phyloP scores from a whole-genome alignment of 2,888 invertebrate species.

The Pegoplata infirma region DNA sequence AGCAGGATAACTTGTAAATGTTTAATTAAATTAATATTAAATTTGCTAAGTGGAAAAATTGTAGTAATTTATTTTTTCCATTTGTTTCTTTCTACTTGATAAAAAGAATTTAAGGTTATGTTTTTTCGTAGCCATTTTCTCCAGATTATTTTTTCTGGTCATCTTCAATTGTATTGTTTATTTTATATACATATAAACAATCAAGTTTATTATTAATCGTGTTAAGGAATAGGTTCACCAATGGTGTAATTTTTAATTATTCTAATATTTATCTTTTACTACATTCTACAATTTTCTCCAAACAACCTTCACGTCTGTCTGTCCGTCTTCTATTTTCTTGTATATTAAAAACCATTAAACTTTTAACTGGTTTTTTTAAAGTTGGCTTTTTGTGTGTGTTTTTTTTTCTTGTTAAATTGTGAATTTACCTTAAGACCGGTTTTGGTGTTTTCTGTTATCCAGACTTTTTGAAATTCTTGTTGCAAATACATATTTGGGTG shows the following conservation, averaged over 20 bases:
- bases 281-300: not conserved
- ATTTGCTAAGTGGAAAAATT: too few species aligned
- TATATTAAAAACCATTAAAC: constrained; percentile 14
- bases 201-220: too few species aligned
- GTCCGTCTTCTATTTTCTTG: constrained; percentile 2
- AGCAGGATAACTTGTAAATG: too few species aligned
- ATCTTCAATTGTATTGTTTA: too few species aligned
- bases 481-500: constrained; percentile 1
- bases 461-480: constrained; percentile 11
- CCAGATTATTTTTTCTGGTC: constrained; percentile 12
- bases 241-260: not conserved
- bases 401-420: not conserved
- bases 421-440: constrained; percentile 9
- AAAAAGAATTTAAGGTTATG: constrained; percentile 48
- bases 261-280: not conserved
- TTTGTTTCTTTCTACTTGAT: too few species aligned
- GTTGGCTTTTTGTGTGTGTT: not conserved
- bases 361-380: constrained; percentile 12
- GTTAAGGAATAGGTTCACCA: too few species aligned
- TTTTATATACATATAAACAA: too few species aligned
- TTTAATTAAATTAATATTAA: too few species aligned
- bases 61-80: too few species aligned
- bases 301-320: constrained; percentile 21
- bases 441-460: constrained; percentile 10
- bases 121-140: constrained; percentile 46